phyloP scores from a whole-genome alignment of 1,140 invertebrate genomes.

The Cotesia vestalis region DNA sequence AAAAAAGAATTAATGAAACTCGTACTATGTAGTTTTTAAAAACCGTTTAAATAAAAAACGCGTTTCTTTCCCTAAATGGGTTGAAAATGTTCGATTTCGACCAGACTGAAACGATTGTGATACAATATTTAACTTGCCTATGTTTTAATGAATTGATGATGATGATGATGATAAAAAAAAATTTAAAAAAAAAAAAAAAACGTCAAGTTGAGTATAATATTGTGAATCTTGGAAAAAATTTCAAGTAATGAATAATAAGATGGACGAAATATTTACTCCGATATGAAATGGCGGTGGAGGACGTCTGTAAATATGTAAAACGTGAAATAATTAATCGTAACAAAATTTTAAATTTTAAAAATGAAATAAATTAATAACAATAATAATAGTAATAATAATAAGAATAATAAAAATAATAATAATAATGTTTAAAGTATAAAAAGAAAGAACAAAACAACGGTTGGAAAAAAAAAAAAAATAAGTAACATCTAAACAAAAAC shows the following conservation, averaged over 20 bases:
- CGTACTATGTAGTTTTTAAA: constrained; percentile 7
- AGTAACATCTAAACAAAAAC: neutral
- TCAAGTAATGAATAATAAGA: constrained; percentile 14
- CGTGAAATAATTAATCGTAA: constrained; percentile 42
- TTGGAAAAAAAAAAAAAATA: constrained; percentile 24
- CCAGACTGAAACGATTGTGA: constrained; percentile 66
- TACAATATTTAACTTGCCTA: constrained; percentile 67
- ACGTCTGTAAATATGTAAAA: constrained; percentile 45
- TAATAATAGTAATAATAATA: constrained; percentile 18
- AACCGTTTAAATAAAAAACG: constrained; percentile 36
- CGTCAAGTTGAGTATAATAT: constrained; percentile 46
- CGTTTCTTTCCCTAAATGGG: constrained; percentile 57
- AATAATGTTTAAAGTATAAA: constrained; percentile 4
- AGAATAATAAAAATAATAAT: constrained; percentile 2
- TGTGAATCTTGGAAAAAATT: constrained; percentile 39
- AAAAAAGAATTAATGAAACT: too few species aligned
- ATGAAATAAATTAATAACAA: constrained; percentile 14
- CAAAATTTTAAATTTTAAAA: constrained; percentile 25
- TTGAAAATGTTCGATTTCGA: constrained; percentile 65
- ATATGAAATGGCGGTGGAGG: constrained; percentile 22
- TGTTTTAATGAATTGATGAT: constrained; percentile 51
- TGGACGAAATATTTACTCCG: too few species aligned
- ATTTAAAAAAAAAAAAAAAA: neutral
- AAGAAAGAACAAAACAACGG: constrained; percentile 16
- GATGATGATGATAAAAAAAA: too few species aligned